Evolutionary conservation across 2,797 vertebrate species (phyloP).

Genomic region (Anableps anableps): DNA sequence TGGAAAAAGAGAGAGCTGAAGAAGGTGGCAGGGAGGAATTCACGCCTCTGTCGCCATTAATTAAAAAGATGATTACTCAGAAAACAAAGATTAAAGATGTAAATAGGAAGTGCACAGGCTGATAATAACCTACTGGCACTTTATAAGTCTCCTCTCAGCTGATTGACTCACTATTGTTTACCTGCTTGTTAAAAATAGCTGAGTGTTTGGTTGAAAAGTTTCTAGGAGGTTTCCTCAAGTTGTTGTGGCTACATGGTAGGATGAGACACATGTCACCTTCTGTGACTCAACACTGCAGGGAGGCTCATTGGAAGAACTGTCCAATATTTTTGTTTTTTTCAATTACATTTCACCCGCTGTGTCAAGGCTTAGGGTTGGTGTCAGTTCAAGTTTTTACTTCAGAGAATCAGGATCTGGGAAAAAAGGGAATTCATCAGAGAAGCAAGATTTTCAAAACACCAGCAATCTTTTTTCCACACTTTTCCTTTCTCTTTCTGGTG

Average conservation of each 20-base stretch:
- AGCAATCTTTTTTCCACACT: conserved; percentile 8
- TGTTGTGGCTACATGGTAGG: conserved; percentile 49
- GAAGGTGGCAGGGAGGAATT: conserved; percentile 39
- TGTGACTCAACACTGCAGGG: conserved; percentile 6
- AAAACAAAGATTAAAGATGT: conserved; percentile 59
- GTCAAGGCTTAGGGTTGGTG: background rate
- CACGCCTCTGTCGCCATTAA: conserved; percentile 62
- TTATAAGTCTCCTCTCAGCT: conserved; percentile 49
- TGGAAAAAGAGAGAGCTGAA: conserved; percentile 19
- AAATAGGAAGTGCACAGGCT: conserved; percentile 52
- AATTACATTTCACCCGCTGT: conserved; percentile 19
- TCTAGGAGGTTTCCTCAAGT: conserved; percentile 24
- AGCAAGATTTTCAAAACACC: background rate
- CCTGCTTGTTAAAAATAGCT: conserved; percentile 35
- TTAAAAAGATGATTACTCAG: conserved; percentile 72
- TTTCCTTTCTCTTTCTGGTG: background rate
- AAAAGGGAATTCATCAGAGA: conserved; percentile 11
- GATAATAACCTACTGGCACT: conserved; percentile 51
- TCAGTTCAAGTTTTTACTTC: conserved; percentile 5
- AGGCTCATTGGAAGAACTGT: background rate
- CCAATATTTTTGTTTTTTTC: background rate
- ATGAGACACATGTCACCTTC: conserved; percentile 36
- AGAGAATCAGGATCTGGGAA: conserved; percentile 3
- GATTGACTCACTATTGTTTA: conserved; percentile 17
- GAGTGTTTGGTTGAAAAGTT: conserved; percentile 30